Base-by-base conservation (phyloP, 2,797 vertebrate genomes). In the Streptopelia turtur region DNA sequence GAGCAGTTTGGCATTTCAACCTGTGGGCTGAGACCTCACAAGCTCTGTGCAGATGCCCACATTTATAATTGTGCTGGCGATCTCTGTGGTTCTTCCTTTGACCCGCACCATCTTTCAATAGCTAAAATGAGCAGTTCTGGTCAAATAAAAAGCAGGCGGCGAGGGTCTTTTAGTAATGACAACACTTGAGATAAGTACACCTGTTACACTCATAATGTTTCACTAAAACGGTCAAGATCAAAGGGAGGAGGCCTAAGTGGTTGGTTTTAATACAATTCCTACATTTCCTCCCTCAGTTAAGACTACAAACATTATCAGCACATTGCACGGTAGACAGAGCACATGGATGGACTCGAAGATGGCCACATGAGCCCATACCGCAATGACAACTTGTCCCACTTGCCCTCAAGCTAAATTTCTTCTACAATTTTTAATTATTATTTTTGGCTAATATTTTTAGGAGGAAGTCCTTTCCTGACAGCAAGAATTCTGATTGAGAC, bases 1-100 rank as follows among this genome's bases (percentile, higher is more conserved):
- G 74, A 52, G 33, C 39, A 69, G 47, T 56, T 82, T 77, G 50
- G 43, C 56, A 43, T 63, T 87, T 63, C 41, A 63, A 75, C 80
- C 43, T 45, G 43, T 5, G 52, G 59, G 91, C 37, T 0, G 0
- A 70, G 33, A 49, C 35, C 43, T 90, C 1, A 0, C 14, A 18
- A 64, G 35, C 55, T 83, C 61, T 55, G 22, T 65, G 47, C 65
- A 77, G 39, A 47, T 82, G 65, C 30, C 50, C 30, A 52, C 49
- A 9, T 28, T 61, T 83, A 12, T 68, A 59, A 76, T 3, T 52
- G 33, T 16, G 43, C 71, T 80, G 45, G 74, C 59, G 82, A 1
- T 8, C 49, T 77, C 61, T 41, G 10, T 41, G 28, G 13, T 59
- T 55, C 57, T 66, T 56, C 59, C 33, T 52, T 83, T 75, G 75